Percentiles rank a stretch among this genome's conserved stretches.
These are phyloP conservation scores for Sabellastarte sp. DNA, from an alignment of 2,888 invertebrate genomes.

Conservation along the genomic window DNA sequence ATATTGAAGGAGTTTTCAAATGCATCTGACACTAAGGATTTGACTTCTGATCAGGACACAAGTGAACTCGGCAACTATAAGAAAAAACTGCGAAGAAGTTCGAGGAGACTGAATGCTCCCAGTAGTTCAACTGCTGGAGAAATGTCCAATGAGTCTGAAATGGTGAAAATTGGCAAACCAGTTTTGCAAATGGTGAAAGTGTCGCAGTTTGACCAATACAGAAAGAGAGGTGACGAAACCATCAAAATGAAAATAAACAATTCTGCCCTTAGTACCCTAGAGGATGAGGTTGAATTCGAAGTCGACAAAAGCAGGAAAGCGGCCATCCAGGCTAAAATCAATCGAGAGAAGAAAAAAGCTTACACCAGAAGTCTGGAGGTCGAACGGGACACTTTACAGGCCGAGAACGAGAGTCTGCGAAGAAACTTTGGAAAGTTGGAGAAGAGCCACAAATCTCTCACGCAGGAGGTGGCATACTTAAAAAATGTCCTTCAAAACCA, in stretches of 20 bases:
- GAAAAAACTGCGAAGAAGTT: too few species aligned
- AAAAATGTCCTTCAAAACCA: constrained; percentile 6
- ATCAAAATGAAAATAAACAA: too few species aligned
- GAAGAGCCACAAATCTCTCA: constrained; percentile 1
- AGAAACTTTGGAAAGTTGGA: background rate
- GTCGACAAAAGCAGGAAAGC: constrained; percentile 1
- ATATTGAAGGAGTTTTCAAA: too few species aligned
- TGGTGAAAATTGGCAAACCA: background rate
- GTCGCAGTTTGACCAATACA: background rate
- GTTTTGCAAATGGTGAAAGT: background rate
- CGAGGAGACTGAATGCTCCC: too few species aligned
- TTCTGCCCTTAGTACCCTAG: too few species aligned
- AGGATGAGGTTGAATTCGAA: background rate
- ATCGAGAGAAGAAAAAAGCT: constrained; percentile 16
- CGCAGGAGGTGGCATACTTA: constrained; percentile 10
- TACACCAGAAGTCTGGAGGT: constrained; percentile 8
- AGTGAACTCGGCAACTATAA: too few species aligned
- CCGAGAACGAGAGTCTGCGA: constrained; percentile 2
- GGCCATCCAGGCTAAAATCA: constrained; percentile 11
- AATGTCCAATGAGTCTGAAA: too few species aligned
- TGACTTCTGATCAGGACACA: too few species aligned
- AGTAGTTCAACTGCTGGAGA: too few species aligned
- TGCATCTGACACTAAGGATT: too few species aligned
- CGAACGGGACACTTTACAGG: background rate
- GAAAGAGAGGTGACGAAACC: too few species aligned